Evolutionary conservation across 1,140 invertebrate species (phyloP), one percentile per base, ranked within the genome.

Genomic region (Anadara kagoshimensis): DNA sequence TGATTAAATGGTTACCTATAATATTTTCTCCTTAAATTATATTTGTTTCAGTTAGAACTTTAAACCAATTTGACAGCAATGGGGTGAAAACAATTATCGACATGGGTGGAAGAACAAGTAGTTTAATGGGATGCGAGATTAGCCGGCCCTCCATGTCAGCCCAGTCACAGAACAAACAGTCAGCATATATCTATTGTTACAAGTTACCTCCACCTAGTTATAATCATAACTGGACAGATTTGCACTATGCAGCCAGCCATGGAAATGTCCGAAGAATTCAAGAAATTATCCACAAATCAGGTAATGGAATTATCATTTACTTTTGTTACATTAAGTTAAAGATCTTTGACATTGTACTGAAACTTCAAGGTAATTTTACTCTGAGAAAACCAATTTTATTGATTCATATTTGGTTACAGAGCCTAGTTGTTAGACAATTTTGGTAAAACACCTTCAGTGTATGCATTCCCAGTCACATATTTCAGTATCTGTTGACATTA

Each of bases 171-270:
- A 51, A 26, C 45, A 64, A 64, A 49, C 62, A 45, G 20, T 64
- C 62, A 51, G 51, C 36, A 45, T 67, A 67, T 44, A 16, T 67
- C 36, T 67, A 67, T 47, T 56, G 51, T 44, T 67, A 67, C 51
- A 75, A 80, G 54, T 65, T 75, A 16, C 59, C 78, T 47, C 78
- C 81, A 43, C 81, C 81, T 29, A 82, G 76, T 47, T 82, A 78
- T 51, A 80, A 82, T 51, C 76, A 78, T 65, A 80, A 82, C 69
- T 82, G 81, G 81, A 82, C 81, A 14, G 81, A 82, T 68, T 67
- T 82, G 18, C 81, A 82, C 69, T 82, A 82, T 74, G 81, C 81
- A 65, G 78, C 81, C 47, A 82, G 81, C n/a, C 78, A 80, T 77
- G 81, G 81, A 49, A 82, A 80, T 65, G 56, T 80, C 22, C 69